These are phyloP conservation scores for Oopsacas minuta DNA, from an alignment of 37 sponge, comb jelly and placozoan species.

Conservation along the genomic window DNA sequence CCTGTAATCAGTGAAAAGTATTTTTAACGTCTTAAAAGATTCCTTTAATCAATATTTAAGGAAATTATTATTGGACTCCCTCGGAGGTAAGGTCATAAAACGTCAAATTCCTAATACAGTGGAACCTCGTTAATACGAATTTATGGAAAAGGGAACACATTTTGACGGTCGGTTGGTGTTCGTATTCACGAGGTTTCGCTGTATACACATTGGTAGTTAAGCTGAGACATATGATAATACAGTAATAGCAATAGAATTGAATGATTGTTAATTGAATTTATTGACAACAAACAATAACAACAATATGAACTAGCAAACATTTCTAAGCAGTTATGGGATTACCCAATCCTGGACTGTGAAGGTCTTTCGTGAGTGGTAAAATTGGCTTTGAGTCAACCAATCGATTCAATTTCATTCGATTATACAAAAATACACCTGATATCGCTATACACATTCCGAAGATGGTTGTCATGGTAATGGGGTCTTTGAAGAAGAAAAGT, in stretches of 20 bases:
- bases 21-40: too few relatives aligned
- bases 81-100: too few relatives aligned
- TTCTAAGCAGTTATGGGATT: not conserved
- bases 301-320: not conserved
- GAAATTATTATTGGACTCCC: too few relatives aligned
- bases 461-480: slow-evolving; percentile 49
- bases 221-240: too few relatives aligned
- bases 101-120: too few relatives aligned
- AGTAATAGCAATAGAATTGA: not conserved
- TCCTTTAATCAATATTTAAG: too few relatives aligned
- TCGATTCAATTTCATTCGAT: slow-evolving; percentile 34
- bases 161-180: too few relatives aligned
- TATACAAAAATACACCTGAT: slow-evolving; percentile 56
- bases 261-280: not conserved
- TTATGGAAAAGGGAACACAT: too few relatives aligned
- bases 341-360: not conserved
- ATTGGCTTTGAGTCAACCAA: not conserved
- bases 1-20: too few relatives aligned
- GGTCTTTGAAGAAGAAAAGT: slow-evolving; percentile 47
- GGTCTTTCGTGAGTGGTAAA: not conserved
- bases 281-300: not conserved
- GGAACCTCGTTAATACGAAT: too few relatives aligned
- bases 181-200: not conserved
- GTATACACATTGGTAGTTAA: not conserved
- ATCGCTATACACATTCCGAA: slow-evolving; percentile 64